Evolutionary conservation across 2,888 invertebrate species (phyloP).

Genomic region (Andrena trimmerana): DNA sequence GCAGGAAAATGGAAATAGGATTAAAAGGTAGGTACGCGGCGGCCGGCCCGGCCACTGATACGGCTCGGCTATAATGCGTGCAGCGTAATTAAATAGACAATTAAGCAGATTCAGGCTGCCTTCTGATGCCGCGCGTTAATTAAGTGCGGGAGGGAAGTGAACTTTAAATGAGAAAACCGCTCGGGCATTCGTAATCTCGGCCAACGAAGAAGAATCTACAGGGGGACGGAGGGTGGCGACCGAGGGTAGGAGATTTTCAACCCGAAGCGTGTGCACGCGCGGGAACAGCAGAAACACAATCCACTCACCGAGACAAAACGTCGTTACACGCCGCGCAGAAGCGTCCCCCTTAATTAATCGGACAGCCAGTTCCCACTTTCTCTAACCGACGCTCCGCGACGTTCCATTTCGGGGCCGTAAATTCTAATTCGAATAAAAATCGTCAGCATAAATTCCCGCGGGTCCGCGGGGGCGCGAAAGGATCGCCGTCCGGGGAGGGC

Average conservation of each 20-base stretch:
- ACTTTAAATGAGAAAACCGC: conserved; percentile 65
- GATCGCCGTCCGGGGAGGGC: conserved; percentile 40
- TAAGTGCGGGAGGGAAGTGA: conserved; percentile 59
- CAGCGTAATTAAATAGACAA: conserved; percentile 60
- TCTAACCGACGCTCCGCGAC: background rate
- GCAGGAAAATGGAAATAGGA: conserved; percentile 18
- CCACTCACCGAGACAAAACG: background rate
- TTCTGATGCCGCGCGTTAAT: conserved; percentile 58
- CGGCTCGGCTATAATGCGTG: conserved; percentile 29
- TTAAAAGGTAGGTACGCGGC: conserved; percentile 28
- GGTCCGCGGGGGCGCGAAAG: conserved; percentile 17
- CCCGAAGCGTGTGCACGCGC: background rate
- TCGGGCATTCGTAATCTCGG: conserved; percentile 60
- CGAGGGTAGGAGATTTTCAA: background rate
- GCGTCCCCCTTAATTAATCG: conserved; percentile 37
- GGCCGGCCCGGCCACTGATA: conserved; percentile 12
- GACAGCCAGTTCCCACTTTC: background rate
- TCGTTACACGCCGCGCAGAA: conserved; percentile 3
- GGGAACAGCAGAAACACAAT: background rate
- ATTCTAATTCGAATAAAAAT: conserved; percentile 67
- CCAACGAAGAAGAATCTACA: background rate
- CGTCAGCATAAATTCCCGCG: conserved; percentile 66
- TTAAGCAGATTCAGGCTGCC: conserved; percentile 59
- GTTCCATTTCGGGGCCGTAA: conserved; percentile 25
- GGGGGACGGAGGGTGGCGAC: conserved; percentile 12